A percentile compares a stretch with the other conserved stretches of the same genome.
Conservation (phyloP, 2,113 vertebrate species). For the Psephotus haematonotus region DNA sequence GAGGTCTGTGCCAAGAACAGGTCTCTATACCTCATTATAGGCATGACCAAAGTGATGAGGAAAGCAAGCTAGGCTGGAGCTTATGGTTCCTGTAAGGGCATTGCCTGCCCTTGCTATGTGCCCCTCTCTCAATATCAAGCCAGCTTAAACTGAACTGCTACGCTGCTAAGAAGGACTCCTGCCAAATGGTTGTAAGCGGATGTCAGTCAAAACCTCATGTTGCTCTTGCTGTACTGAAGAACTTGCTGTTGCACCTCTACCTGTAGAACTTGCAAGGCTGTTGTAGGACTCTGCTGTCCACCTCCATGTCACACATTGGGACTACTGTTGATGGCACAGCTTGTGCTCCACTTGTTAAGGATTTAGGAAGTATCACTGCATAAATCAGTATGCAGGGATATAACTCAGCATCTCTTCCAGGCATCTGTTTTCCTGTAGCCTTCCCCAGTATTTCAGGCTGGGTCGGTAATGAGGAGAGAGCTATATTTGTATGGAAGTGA, state of each 20-base stretch:
- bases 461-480: neutral
- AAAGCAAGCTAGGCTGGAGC: neutral
- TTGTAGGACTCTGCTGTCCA: neutral
- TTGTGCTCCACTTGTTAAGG: neutral
- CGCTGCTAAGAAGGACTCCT: neutral
- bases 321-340: neutral
- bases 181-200: neutral
- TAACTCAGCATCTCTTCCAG: neutral
- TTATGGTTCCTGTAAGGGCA: neutral
- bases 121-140: neutral
- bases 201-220: neutral
- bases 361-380: conserved; percentile 34
- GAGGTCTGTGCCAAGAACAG: neutral
- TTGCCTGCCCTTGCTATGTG: neutral
- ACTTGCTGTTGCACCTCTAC: neutral
- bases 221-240: neutral
- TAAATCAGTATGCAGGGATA: conserved; percentile 35
- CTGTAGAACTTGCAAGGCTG: neutral
- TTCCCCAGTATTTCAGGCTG: conserved; percentile 1
- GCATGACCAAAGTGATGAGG: neutral
- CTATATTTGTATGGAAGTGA: conserved; percentile 27
- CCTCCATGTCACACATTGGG: neutral
- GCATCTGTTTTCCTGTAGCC: conserved; percentile 40
- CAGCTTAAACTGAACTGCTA: neutral
- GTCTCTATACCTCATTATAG: neutral